Base-by-base conservation (phyloP, 1,140 invertebrate species). In the Augochlora pura region DNA sequence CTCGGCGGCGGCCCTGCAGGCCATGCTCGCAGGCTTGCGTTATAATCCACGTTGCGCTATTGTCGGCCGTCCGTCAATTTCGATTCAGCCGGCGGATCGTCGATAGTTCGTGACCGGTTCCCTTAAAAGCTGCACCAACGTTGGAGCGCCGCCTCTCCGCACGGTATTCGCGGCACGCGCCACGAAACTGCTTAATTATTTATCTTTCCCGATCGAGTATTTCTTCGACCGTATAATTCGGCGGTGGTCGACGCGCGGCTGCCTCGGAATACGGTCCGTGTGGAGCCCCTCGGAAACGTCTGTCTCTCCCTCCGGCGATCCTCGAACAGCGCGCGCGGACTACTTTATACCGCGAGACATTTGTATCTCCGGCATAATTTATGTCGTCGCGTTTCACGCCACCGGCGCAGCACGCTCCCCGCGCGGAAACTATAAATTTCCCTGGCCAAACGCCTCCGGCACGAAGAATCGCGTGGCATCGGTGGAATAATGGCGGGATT, bases 131-230 rank as follows among this genome's bases (percentile, higher is more conserved):
- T 32, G 60, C 21, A 21, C 16, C 32, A 16, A 7, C 54, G 27
- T n/a, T 27, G n/a, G 62, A 32, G 32, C 32, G 63, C 68, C 74
- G 52, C 32, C 88, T 9, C 54, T 21, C n/a, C 25, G 25, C 62
- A 66, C 68, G 77, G 57, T 39, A 89, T 90, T 88, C 89, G 83
- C 80, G 65, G 82, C 86, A 83, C 89, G 88, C 86, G 83, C 67
- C 68, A 23, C 83, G 65, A 72, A 76, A 79, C 85, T 87, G 85
- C 84, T 90, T 89, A 91, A 91, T 91, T 90, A 90, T 90, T 89
- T 90, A 91, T 91, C 84, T 83, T n/a, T 70, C 82, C 75, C 84
- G 84, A 90, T 83, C 86, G 77, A 73, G 79, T 84, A 87, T 85
- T 88, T 87, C 82, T 85, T 87, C 78, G 81, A 42, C n/a, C 86